Base-by-base conservation (phyloP, 2,888 invertebrate genomes). In the Synergus itoensis region DNA sequence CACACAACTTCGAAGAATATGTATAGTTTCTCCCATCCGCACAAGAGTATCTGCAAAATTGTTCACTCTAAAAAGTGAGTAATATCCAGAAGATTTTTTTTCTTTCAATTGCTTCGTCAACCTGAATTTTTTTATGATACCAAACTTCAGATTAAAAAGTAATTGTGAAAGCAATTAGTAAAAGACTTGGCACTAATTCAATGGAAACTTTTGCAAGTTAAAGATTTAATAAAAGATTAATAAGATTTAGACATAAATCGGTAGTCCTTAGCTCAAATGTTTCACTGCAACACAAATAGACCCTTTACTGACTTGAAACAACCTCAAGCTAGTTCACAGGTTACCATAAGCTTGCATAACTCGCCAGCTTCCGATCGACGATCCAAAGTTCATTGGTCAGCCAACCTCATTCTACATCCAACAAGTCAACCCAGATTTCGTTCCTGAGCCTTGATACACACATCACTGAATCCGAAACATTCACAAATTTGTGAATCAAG, bases 341-440 rank as follows among this genome's bases (percentile, higher is more conserved):
- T 60, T 60, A 67, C 43, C 21, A 67, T n/a, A 67, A 67, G 67
- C 43, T 67, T 67, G 12, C 21, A 18, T 65, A 41, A 18, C 40
- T 41, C 43, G 11, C n/a, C 40, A 18, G 67, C 67, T 69, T 69
- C 28, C 67, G 48, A 69, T 69, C 5, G 48, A 69, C 69, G 11
- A 69, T 69, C 21, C 18, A 48, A 48, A 69, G 69, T 69, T 69
- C 69, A 48, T 69, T 48, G 45, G 48, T 45, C 48, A 43, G 45
- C 48, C 69, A 36, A 45, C 28, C 45, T 36, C 16, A 45, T 48
- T 28, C 48, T 16, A 48, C 28, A 69, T 48, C 45, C 69, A 16
- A 69, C 60, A 60, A 60, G 60, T n/a, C 21, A 11, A 21, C 21
- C 8, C 11, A 60, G 28, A 69, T 48, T 16, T 21, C 45, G 21